Evolutionary conservation across 1,140 invertebrate species (phyloP).

Genomic region (Pachyrhynchus sulphureomaculatus): DNA sequence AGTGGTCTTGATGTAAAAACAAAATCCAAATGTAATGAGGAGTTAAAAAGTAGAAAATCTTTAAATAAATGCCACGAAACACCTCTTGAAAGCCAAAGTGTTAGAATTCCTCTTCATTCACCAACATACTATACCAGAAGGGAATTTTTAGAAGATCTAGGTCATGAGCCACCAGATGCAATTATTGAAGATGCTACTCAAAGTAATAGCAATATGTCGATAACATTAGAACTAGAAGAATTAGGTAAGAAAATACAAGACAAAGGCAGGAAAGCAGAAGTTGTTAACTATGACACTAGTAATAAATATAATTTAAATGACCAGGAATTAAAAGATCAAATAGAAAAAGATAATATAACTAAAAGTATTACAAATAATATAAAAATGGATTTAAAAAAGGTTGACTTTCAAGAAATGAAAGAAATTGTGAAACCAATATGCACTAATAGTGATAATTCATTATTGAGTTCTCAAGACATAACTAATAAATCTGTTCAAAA

Average conservation of each 20-base stretch:
- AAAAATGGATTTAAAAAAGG: too few relatives aligned
- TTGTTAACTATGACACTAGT: not conserved
- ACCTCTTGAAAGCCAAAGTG: constrained; percentile 58
- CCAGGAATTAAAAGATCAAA: too few relatives aligned
- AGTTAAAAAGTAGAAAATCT: not conserved
- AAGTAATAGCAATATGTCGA: constrained; percentile 29
- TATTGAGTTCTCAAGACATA: too few relatives aligned
- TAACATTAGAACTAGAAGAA: not conserved
- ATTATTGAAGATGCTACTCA: constrained; percentile 50
- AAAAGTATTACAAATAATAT: too few relatives aligned
- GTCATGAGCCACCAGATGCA: constrained; percentile 48
- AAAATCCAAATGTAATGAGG: constrained; percentile 36
- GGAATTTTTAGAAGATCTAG: constrained; percentile 43
- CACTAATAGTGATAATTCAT: too few relatives aligned
- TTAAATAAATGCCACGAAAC: constrained; percentile 53
- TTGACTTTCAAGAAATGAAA: too few relatives aligned
- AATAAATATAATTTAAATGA: not conserved
- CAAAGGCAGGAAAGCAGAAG: not conserved
- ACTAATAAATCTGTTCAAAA: too few relatives aligned
- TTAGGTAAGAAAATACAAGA: not conserved
- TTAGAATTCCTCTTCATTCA: constrained; percentile 66
- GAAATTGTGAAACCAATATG: too few relatives aligned
- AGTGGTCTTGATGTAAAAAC: constrained; percentile 49
- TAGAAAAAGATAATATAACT: too few relatives aligned
- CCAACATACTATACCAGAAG: constrained; percentile 62